These are phyloP conservation scores for Mystacides longicornis DNA, from an alignment of 2,888 invertebrate genomes.

Conservation along the genomic window DNA sequence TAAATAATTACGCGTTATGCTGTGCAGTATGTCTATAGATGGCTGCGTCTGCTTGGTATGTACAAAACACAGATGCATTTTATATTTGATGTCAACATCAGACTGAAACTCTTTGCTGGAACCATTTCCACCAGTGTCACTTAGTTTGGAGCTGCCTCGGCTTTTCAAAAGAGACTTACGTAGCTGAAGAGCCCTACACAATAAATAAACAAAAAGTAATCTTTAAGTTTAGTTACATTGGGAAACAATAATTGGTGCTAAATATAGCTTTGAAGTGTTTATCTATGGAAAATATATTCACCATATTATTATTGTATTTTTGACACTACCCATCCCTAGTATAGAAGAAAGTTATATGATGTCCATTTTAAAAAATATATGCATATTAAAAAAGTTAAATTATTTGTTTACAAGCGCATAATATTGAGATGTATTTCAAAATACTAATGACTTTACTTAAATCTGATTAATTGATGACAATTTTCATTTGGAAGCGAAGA, in stretches of 20 bases:
- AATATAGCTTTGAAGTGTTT: no score
- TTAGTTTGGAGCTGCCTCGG: conserved; percentile 19
- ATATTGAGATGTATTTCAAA: no score
- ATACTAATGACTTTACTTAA: no score
- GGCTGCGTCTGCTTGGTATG: conserved; percentile 55
- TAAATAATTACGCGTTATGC: conserved; percentile 33
- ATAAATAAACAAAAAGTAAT: neutral
- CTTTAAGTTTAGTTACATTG: neutral
- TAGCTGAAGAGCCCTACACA: conserved; percentile 20
- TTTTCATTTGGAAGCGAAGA: no score
- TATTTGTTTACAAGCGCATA: no score
- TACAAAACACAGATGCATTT: conserved; percentile 57
- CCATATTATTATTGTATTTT: neutral
- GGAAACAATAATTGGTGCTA: no score
- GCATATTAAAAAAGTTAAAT: no score
- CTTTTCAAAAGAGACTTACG: conserved; percentile 21
- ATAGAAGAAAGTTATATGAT: no score
- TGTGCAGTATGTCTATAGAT: conserved; percentile 49
- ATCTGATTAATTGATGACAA: no score
- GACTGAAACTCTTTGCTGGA: conserved; percentile 21
- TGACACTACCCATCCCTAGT: no score
- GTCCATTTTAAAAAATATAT: no score
- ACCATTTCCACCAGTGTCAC: conserved; percentile 11
- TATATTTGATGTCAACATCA: conserved; percentile 61
- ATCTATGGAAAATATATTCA: no score